Evolutionary conservation across 2,888 invertebrate species (phyloP), one percentile per base, ranked within the genome.

Genomic region (Tyria jacobaeae): DNA sequence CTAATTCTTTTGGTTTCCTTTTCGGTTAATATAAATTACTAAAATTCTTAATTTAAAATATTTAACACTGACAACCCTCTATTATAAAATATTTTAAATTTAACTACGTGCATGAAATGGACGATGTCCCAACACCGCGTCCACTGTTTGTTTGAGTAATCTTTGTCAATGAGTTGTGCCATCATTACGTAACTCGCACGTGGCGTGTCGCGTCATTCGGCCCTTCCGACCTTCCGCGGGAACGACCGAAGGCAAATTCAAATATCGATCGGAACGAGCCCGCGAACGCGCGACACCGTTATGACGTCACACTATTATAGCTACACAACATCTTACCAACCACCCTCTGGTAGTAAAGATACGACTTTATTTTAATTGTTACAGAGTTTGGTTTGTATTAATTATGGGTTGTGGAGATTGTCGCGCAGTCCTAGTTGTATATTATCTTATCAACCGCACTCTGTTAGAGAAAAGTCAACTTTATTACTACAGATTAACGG

Each of bases 161-260:
- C 87, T 88, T 88, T 83, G 88, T 93, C 92, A 93, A 93, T 92
- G 92, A 92, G 88, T 90, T 87, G 89, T 90, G 86, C 79, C 85
- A 79, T 79, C 71, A 82, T 94, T 93, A 89, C 90, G 89, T 90
- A 93, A 93, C 78, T 70, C 83, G 87, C 92, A 92, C 92, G 92
- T 92, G 92, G 90, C 81, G 72, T 62, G 67, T 74, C 84, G 78
- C 84, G 78, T 80, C 87, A 85, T 76, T 85, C 84, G 80, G 79
- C 70, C 57, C 65, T 75, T 70, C 84, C 90, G 90, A 88, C 71
- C 71, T 77, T 75, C 58, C 60, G 70, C 89, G 90, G 80, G 80
- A 79, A 81, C 71, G 60, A 74, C 83, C 91, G 90, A 89, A 48
- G 75, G 66, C 71, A 66, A 75, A 73, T 70, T 76, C 79, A 70